Base-by-base conservation (phyloP, 30 jellyfish, hydroid and myxozoan genomes). In the Nemopilema nomurai region DNA sequence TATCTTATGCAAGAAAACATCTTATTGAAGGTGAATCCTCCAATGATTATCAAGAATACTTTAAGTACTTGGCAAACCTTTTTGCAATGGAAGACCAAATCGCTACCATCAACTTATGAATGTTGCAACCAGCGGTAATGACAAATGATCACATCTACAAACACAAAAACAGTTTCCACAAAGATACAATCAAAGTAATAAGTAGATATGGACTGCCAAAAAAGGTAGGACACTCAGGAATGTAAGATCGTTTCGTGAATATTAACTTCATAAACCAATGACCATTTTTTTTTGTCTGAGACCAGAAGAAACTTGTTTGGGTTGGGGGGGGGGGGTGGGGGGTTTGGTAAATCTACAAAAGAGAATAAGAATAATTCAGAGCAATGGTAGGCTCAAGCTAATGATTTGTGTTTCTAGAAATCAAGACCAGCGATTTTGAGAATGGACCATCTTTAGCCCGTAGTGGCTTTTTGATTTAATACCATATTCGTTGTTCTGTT, bases 21-120 rank as follows among this genome's bases (percentile, higher is more conserved):
- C 49, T 82, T 18, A 62, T 67, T 21, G 91, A 63, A 51, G 67
- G 80, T 29, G 77, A 51, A 27, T 18, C 63, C 23, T 25, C 70
- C 24, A 82, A 82, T 77, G 87, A 82, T 21, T 67, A 20, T 8
- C 86, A 68, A 30, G 91, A 82, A 70, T 82, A 82, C 76, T 82
- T 82, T 52, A 62, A 82, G 67, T 62, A 82, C 66, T 52, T 69
- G 63, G 50, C 28, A 69, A 62, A 68, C 74, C 24, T 0, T 21
- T 22, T 30, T 53, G 63, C 22, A 31, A n/a, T 82, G 51, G 76
- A 28, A 49, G 71, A 32, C 18, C 89, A 49, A 53, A 71, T 31
- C 51, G 65, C 4, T 84, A 71, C 71, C 73, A 84, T 31, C 63
- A 29, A 50, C 73, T 72, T 19, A 29, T 79, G 69, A 62, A 79